Base-by-base conservation (phyloP, 1,140 invertebrate genomes). In the Drosophila lini region DNA sequence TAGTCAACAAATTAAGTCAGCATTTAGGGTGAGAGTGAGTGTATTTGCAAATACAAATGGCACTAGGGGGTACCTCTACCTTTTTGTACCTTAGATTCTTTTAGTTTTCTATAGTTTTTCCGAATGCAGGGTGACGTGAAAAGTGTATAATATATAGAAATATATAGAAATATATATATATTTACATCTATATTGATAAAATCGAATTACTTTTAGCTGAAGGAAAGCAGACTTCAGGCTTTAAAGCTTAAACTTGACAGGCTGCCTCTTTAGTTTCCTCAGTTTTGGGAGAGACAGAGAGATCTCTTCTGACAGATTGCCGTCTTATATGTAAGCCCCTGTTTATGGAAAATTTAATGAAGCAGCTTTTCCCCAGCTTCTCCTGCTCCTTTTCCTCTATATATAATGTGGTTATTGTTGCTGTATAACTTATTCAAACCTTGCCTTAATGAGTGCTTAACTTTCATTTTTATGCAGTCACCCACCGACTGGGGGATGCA, bases 381-480 rank as follows among this genome's bases (percentile, higher is more conserved):
- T 25, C n/a, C n/a, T 0, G 9, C 16, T 16, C 5, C 3, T 44
- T 9, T 22, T 28, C 13, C 13, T 48, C 15, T 25, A 28, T 15
- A 28, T 10, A 48, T 48, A 28, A 48, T 48, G 25, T 5, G 13
- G 8, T 22, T 31, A 45, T 57, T 57, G 57, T 32, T 34, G 59
- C 50, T 75, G 74, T 78, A 88, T 88, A 78, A 83, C 47, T 81
- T 84, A 88, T 81, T 89, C 55, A 75, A 75, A 80, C 80, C 77
- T 56, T 61, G 74, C 74, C 84, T 83, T 88, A 88, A 88, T 89
- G 84, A 89, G 80, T 64, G 77, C 84, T 84, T 78, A 89, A 80
- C 64, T 80, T 89, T 83, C 64, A 83, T 83, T 88, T 88, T 83
- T 70, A 82, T 80, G 75, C 67, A 36, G 41, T 47, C 42, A 22